These are phyloP conservation scores for Athene cunicularia DNA, from an alignment of 2,113 vertebrate species.

Conservation along the genomic window DNA sequence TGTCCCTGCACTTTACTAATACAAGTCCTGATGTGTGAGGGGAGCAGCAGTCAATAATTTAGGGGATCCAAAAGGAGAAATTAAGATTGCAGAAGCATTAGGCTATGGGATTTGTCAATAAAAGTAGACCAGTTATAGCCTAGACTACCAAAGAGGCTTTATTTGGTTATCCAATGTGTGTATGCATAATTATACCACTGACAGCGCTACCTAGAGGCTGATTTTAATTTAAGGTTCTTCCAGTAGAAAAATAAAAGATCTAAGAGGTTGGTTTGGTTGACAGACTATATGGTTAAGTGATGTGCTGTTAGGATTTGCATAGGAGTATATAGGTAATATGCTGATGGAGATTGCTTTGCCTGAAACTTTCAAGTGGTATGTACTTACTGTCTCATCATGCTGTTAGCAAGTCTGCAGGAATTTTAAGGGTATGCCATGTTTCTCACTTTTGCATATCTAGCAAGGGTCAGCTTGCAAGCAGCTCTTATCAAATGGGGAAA, in stretches of 20 bases:
- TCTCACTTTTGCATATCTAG: not conserved
- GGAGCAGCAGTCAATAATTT: not conserved
- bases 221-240: not conserved
- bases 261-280: not conserved
- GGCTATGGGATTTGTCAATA: not conserved
- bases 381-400: not conserved
- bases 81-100: not conserved
- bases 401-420: not conserved
- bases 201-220: not conserved
- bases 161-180: not conserved
- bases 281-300: not conserved
- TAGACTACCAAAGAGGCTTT: not conserved
- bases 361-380: not conserved
- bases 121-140: not conserved
- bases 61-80: not conserved
- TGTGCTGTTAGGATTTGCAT: not conserved
- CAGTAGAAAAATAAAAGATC: not conserved
- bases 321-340: not conserved
- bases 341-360: not conserved
- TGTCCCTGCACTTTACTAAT: not conserved
- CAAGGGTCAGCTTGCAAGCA: not conserved
- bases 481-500: not conserved
- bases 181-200: not conserved
- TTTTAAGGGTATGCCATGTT: not conserved
- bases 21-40: not conserved